Conservation (phyloP, 1,140 invertebrate genomes). For the Lethrus apterus region DNA sequence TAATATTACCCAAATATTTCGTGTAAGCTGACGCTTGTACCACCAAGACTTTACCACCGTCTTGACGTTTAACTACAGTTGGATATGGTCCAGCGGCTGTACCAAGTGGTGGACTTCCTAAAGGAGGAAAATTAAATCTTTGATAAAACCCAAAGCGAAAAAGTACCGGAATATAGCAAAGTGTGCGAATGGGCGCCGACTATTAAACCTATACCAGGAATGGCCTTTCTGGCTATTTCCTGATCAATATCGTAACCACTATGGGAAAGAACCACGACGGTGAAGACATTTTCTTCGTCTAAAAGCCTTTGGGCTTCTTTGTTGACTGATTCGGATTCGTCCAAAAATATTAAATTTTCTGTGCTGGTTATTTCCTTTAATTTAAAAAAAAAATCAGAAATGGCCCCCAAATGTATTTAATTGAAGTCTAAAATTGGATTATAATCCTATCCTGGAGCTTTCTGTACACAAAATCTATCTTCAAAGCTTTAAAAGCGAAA, state of each 20-base stretch:
- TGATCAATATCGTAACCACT: conserved; percentile 51
- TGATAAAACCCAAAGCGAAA: conserved; percentile 2
- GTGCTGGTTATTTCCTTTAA: conserved; percentile 33
- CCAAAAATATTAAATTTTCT: conserved; percentile 43
- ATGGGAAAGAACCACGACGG: conserved; percentile 50
- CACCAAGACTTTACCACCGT: conserved; percentile 55
- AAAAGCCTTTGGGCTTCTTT: conserved; percentile 40
- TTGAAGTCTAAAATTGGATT: too few relatives aligned
- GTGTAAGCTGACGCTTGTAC: conserved; percentile 63
- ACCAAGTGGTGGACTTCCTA: conserved; percentile 30
- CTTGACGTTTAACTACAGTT: conserved; percentile 41
- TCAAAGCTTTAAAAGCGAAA: not conserved
- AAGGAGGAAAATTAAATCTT: conserved; percentile 28
- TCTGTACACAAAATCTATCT: too few relatives aligned
- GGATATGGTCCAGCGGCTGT: conserved; percentile 49
- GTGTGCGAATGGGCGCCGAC: conserved; percentile 84
- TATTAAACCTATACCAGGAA: conserved; percentile 64
- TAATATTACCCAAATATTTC: conserved; percentile 67
- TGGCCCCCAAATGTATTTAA: too few relatives aligned
- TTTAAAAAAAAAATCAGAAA: too few relatives aligned
- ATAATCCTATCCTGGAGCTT: too few relatives aligned
- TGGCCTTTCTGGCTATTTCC: conserved; percentile 56
- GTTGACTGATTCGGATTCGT: conserved; percentile 41
- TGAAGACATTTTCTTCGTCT: conserved; percentile 35
- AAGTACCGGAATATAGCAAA: conserved; percentile 33